Conservation (phyloP, 1,140 invertebrate species). For the Adoxophyes honmai region DNA sequence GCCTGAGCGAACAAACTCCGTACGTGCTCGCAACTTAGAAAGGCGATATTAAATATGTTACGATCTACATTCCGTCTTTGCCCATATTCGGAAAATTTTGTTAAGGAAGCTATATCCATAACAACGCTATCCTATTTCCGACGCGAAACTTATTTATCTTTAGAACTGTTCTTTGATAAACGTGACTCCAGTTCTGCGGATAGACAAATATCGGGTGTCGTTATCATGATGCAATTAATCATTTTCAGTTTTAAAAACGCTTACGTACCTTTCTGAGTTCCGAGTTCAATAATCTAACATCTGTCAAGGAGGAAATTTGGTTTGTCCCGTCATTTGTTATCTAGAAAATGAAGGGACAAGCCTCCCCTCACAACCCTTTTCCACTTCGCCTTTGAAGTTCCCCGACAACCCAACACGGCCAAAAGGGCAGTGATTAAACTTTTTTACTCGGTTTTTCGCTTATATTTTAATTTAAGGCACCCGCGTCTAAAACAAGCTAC, state of each 20-base stretch:
- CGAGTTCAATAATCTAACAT: conserved; percentile 13
- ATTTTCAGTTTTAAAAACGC: conserved; percentile 6
- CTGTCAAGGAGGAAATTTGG: conserved; percentile 13
- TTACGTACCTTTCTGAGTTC: conserved; percentile 4
- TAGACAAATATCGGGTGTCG: not conserved
- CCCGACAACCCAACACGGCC: conserved; percentile 17
- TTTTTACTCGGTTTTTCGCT: conserved; percentile 19
- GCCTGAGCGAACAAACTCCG: conserved; percentile 12
- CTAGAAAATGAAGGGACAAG: conserved; percentile 13
- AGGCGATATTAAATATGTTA: not conserved
- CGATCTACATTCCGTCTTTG: not conserved
- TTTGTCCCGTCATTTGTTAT: conserved; percentile 15
- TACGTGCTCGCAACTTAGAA: not conserved
- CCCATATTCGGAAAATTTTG: no score
- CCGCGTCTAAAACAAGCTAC: conserved; percentile 17
- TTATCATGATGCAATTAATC: conserved; percentile 9
- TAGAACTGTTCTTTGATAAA: no score
- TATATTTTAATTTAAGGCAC: conserved; percentile 23
- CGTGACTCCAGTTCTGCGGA: no score
- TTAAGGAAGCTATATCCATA: no score
- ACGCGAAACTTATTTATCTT: no score
- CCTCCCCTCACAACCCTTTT: conserved; percentile 8
- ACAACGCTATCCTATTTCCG: no score
- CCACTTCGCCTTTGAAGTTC: conserved; percentile 17
- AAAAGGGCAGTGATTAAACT: conserved; percentile 21